phyloP scores from a whole-genome alignment of 2,888 invertebrate genomes.

The Cyclophora punctaria region DNA sequence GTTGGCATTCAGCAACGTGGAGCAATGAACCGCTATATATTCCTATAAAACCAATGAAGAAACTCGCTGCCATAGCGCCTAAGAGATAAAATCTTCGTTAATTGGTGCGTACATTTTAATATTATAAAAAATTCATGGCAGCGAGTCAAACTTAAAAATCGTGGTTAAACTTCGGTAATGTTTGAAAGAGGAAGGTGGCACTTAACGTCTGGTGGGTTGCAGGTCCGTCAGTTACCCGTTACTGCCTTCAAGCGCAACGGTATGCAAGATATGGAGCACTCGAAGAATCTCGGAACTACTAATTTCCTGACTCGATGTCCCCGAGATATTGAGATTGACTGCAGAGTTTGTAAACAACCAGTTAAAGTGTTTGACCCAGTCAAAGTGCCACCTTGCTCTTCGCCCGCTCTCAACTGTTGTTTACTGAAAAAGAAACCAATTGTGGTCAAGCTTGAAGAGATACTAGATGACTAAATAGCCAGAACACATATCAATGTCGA shows the following conservation, averaged over 20 bases:
- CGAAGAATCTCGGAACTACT: slow-evolving; percentile 48
- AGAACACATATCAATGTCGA: too few relatives aligned
- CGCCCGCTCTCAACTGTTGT: slow-evolving; percentile 23
- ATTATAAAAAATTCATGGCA: slow-evolving; percentile 4
- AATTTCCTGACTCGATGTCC: slow-evolving; percentile 54
- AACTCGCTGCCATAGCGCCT: slow-evolving; percentile 37
- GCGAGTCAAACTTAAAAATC: slow-evolving; percentile 1
- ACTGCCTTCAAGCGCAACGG: slow-evolving; percentile 67
- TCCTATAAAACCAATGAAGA: slow-evolving; percentile 53
- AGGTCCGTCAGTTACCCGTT: slow-evolving; percentile 58
- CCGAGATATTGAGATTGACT: slow-evolving; percentile 52
- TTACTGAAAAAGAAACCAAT: slow-evolving; percentile 46
- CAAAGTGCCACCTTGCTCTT: slow-evolving; percentile 42
- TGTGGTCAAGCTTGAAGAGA: slow-evolving; percentile 46
- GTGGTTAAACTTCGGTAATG: background rate
- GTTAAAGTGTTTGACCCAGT: slow-evolving; percentile 45
- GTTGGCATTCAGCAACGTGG: slow-evolving; percentile 44
- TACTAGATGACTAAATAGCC: slow-evolving; percentile 39
- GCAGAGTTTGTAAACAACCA: slow-evolving; percentile 32
- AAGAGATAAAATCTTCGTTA: slow-evolving; percentile 34
- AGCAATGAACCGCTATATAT: slow-evolving; percentile 42
- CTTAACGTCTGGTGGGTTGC: slow-evolving; percentile 56
- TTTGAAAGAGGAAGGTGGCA: slow-evolving; percentile 15
- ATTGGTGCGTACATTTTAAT: slow-evolving; percentile 35
- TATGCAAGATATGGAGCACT: slow-evolving; percentile 66